Percentiles rank a stretch among this genome's conserved stretches.
These are phyloP conservation scores for Podarcis siculus DNA, from an alignment of 2,797 vertebrate species.

Conservation along the genomic window DNA sequence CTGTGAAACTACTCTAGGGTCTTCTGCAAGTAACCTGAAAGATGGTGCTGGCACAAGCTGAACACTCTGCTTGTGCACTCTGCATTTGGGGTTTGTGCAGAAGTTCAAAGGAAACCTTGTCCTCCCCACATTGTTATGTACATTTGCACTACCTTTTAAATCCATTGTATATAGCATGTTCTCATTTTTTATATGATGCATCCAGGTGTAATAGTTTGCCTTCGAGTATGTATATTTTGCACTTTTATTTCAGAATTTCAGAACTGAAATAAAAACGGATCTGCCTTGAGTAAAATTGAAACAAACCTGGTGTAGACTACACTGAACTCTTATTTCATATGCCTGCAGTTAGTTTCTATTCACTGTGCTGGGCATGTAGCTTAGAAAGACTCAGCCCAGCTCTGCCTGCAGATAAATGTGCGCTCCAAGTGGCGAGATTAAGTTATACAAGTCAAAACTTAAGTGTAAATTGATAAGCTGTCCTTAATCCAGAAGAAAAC, in stretches of 20 bases:
- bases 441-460: background rate
- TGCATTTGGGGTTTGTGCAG: background rate
- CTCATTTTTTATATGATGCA: background rate
- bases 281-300: slow-evolving; percentile 15
- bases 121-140: background rate
- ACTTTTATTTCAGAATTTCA: slow-evolving; percentile 13
- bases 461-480: background rate
- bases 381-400: background rate
- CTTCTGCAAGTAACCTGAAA: background rate
- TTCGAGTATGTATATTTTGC: slow-evolving; percentile 19
- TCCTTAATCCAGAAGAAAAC: background rate
- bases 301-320: background rate
- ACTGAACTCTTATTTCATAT: background rate
- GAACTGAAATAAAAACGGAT: slow-evolving; percentile 1
- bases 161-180: background rate
- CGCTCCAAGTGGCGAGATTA: background rate
- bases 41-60: background rate
- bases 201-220: background rate
- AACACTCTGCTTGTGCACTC: background rate
- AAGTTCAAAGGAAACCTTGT: background rate
- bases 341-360: background rate
- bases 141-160: background rate
- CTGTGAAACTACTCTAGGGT: background rate
- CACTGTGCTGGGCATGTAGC: background rate
- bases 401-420: background rate